Evolutionary conservation across 53 echinoderm and acorn worm genomes (phyloP), one percentile per base, ranked within the genome.

Genomic region (Arbacia lixula): DNA sequence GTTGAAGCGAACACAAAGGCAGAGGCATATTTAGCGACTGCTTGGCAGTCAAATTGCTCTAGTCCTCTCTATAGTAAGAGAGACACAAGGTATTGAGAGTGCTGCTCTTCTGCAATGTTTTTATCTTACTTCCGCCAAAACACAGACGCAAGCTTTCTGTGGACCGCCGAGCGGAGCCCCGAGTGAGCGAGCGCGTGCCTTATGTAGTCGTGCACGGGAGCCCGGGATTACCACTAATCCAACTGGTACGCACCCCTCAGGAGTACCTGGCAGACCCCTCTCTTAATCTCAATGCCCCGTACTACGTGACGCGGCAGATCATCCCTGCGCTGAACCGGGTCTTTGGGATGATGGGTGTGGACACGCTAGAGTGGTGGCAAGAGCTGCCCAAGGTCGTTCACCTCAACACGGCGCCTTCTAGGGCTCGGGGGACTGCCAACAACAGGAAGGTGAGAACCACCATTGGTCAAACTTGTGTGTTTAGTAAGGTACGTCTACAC

Each of bases 231-330:
- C 98, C 98, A 11, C 90, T 98, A 5, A 94, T 94, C 78, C 94
- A 94, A 63, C 90, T 94, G 14, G 94, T 94, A 6, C 90, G 94
- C 51, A 92, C 88, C 68, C 98, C 98, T 29, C 71, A 83, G 43
- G 94, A 94, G 40, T 84, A 94, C 26, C 64, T 92, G 49, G 36
- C 57, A 20, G 92, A 98, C 66, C 91, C 94, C 21, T 85, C 90
- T 55, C 86, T 88, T 28, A 71, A 91, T 36, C 86, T 98, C 67
- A 98, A 98, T 65, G 71, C 92, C 60, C 86, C 92, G 32, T 98
- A 94, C 84, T 98, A 97, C 85, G 86, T 98, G 53, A 98, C 94
- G 20, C 88, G 94, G 20, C 98, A 98, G 82, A 90, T 98, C 53
- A 74, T 97, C 40, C 98, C 98, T 38, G 83, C 91, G 24, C 77